phyloP scores from a whole-genome alignment of 2,888 invertebrate genomes.

The Neoaliturus tenellus region DNA sequence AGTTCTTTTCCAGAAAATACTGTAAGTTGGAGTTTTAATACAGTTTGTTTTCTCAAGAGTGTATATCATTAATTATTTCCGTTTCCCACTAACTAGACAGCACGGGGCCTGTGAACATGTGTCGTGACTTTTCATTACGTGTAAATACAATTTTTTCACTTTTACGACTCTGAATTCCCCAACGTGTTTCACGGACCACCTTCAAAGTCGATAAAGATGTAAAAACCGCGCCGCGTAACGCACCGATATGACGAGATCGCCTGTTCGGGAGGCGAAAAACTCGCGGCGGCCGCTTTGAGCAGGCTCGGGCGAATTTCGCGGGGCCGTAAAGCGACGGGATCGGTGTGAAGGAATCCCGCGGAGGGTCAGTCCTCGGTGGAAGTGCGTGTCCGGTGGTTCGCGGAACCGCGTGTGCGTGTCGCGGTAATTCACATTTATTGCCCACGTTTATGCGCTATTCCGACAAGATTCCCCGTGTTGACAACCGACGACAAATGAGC shows the following conservation, averaged over 20 bases:
- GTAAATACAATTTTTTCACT: no score
- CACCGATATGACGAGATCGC: constrained; percentile 38
- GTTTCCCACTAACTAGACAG: no score
- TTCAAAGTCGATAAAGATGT: not conserved
- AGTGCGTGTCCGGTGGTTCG: not conserved
- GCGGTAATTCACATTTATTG: constrained; percentile 23
- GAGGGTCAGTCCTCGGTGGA: not conserved
- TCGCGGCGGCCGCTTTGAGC: constrained; percentile 13
- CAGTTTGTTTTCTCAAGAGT: no score
- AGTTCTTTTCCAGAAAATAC: no score
- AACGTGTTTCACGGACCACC: no score
- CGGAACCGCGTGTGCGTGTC: not conserved
- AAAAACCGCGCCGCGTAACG: constrained; percentile 27
- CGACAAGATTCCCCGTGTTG: not conserved
- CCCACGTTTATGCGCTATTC: not conserved
- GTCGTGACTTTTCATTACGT: no score
- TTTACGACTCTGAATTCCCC: no score
- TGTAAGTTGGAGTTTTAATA: no score
- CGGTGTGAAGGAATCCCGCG: constrained; percentile 37
- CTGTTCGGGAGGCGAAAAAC: not conserved
- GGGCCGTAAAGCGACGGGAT: not conserved
- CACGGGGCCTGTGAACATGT: no score
- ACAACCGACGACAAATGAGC: not conserved
- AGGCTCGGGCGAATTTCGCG: not conserved
- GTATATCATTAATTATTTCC: no score